Evolutionary conservation across 1,140 invertebrate species (phyloP), one percentile per base, ranked within the genome.

Genomic region (Oryzaephilus surinamensis): DNA sequence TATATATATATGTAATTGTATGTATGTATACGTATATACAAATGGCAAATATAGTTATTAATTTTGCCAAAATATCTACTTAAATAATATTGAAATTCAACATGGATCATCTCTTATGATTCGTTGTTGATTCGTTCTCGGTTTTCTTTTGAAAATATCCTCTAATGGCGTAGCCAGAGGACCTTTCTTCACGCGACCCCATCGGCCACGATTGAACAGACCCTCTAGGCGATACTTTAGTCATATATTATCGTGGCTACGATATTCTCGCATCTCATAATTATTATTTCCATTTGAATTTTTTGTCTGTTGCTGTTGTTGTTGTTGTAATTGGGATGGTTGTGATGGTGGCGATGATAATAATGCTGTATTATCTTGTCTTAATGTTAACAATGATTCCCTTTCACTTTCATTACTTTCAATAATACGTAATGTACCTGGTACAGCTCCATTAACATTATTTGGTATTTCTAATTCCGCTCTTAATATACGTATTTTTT

Each of bases 221-320:
- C 57, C 67, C 67, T 71, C 69, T 65, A 71, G 61, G 61, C 68
- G 68, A 65, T 69, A 70, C 69, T 69, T 71, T 73, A 73, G 71
- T 73, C 71, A 73, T 67, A 74, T 74, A 32, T 63, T 61, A 28
- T 63, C 54, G 24, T 52, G 56, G 26, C 55, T 52, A 14, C 45
- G 50, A 43, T 77, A 72, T 54, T 78, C 77, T 14, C 76, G 68
- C 72, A 82, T 73, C 53, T 84, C 79, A 57, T 81, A 81, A 50
- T 82, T 83, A 56, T 82, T 83, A 62, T 82, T 82, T 7, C 79
- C 77, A 54, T 80, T 81, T 26, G 71, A 72, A 27, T 76, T 77
- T 46, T 77, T 74, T 37, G 60, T 65, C 11, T 24, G n/a, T n/a
- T n/a, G n/a, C n/a, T n/a, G n/a, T n/a, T n/a, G n/a, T n/a, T n/a